Base-by-base conservation (phyloP, 2,113 vertebrate genomes). In the Irena cyanogastra region DNA sequence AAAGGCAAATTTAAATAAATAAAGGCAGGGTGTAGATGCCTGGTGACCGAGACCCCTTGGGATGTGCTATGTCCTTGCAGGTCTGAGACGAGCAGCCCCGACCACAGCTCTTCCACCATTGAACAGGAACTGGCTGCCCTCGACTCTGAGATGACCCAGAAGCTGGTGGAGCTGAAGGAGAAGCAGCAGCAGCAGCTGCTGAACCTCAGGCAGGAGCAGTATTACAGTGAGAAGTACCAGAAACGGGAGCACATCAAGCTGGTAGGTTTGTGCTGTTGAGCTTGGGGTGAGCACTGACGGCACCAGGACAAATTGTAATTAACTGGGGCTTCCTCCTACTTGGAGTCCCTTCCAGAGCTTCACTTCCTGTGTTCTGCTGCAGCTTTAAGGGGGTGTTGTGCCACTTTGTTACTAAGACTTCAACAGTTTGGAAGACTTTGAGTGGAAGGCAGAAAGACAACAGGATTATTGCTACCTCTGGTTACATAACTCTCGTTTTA, bases 151-250 rank as follows among this genome's bases (percentile, higher is more conserved):
- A 98, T 98, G 96, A 97, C 94, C 64, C 98, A 98, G 94, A 98
- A 98, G 93, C 96, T 99, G 4, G 94, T 98, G 3, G 99, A 99
- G 90, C 97, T 99, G 87, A 99, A 99, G 97, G 99, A 99, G 92
- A 98, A 99, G 94, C 99, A 99, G 75, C 99, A 99, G 74, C 98
- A 99, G 70, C 98, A 99, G 96, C 98, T 99, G 74, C 98, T 99
- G 39, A 98, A 98, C 41, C 99, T 99, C 50, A 98, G 99, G 18
- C 99, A 99, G 97, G 99, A 99, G 92, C 99, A 99, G 92, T 99
- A 99, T 97, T 99, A 99, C 95, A 99, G 99, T 50, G 99, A 99
- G 56, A 99, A 99, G 96, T 99, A 99, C 97, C 99, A 99, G 98
- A 99, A 99, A 76, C 97, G 98, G 76, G 99, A 99, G 70, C 99